A percentile compares a stretch with the other conserved stretches of the same genome.
Evolutionary conservation across 2,113 vertebrate genomes (phyloP).

Genomic region (Lanius ludovicianus): DNA sequence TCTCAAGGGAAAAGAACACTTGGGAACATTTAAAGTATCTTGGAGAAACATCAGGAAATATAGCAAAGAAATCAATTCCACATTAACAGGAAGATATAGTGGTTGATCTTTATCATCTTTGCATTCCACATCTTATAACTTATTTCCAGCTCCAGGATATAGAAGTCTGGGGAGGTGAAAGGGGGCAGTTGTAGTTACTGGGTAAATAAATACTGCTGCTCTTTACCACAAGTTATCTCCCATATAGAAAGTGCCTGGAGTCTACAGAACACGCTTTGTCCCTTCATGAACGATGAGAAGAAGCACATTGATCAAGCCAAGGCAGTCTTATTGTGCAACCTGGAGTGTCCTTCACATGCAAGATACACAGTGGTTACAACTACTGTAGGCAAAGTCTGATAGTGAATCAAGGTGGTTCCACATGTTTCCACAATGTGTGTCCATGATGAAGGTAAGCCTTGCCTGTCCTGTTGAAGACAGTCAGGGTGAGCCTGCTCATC

Average conservation of each 20-base stretch:
- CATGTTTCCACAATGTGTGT: background rate
- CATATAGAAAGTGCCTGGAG: background rate
- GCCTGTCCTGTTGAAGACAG: background rate
- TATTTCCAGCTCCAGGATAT: background rate
- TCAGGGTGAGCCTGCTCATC: background rate
- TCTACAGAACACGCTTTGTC: background rate
- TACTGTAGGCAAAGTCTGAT: background rate
- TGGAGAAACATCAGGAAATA: constrained; percentile 45
- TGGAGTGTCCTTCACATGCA: background rate
- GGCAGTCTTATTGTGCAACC: background rate
- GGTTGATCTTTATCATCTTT: constrained; percentile 38
- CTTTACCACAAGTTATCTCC: background rate
- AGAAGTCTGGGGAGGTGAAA: background rate
- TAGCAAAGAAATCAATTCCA: constrained; percentile 46
- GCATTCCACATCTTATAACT: background rate
- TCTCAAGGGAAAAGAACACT: constrained; percentile 36
- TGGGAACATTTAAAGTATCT: constrained; percentile 44
- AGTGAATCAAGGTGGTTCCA: background rate
- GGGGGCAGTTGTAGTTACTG: background rate
- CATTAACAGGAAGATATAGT: constrained; percentile 32
- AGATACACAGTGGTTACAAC: background rate
- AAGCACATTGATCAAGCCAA: background rate
- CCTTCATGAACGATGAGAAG: background rate
- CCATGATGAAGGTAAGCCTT: background rate
- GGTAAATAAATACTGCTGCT: background rate